phyloP scores from a whole-genome alignment of 2,888 invertebrate species.

The Hirtodrosophila cameraria region DNA sequence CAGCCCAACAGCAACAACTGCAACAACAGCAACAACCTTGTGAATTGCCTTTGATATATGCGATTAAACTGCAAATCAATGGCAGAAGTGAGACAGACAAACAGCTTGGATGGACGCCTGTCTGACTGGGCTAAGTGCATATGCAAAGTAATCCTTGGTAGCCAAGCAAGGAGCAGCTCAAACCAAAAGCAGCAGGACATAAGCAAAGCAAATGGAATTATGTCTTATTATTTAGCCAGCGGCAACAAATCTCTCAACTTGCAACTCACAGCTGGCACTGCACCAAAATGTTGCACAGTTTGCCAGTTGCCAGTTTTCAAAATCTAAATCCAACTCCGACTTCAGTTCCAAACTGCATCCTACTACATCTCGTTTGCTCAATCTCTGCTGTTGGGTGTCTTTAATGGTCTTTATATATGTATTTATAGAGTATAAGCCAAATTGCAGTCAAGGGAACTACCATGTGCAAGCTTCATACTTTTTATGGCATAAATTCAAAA shows the following conservation, averaged over 20 bases:
- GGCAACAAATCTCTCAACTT: conserved; percentile 41
- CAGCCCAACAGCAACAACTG: no score
- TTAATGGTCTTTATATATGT: conserved; percentile 69
- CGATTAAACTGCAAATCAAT: conserved; percentile 7
- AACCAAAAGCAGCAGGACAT: background rate
- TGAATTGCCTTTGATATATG: conserved; percentile 36
- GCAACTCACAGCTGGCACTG: conserved; percentile 49
- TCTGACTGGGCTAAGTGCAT: conserved; percentile 4
- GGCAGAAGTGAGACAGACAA: no score
- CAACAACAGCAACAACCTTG: conserved; percentile 4
- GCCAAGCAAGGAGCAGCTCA: conserved; percentile 1
- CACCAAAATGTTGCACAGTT: conserved; percentile 54
- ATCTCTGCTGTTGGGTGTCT: conserved; percentile 25
- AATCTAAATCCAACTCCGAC: conserved; percentile 10
- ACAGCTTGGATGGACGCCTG: conserved; percentile 5
- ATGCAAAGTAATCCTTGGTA: conserved; percentile 17
- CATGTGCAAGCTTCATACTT: no score
- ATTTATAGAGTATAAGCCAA: conserved; percentile 43
- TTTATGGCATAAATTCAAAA: no score
- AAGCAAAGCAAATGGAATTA: conserved; percentile 44
- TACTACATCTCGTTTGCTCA: no score
- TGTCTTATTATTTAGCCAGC: conserved; percentile 48
- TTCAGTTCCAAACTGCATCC: no score
- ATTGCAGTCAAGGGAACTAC: conserved; percentile 26
- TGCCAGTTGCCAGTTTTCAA: no score